Conservation (phyloP, 1,140 invertebrate species). For the Drosophila persimilis region DNA sequence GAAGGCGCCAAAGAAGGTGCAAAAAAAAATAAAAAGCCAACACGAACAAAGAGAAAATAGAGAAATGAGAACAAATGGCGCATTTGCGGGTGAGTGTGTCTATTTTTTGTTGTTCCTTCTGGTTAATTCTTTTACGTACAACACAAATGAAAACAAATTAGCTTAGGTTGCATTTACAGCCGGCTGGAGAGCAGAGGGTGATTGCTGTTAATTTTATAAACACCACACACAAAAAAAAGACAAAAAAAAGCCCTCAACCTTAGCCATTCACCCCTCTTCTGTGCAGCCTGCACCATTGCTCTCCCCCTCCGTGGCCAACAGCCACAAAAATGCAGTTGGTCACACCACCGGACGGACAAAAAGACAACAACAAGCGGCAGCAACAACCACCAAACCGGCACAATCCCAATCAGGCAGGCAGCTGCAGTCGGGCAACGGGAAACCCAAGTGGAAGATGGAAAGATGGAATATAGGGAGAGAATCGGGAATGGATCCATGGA, state of each 20-base stretch:
- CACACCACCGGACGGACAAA: no score
- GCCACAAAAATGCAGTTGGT: conserved; percentile 19
- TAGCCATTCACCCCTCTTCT: no score
- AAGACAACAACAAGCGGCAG: conserved; percentile 1
- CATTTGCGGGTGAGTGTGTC: neutral
- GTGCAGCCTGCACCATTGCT: neutral
- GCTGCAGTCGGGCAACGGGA: conserved; percentile 35
- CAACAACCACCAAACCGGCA: conserved; percentile 47
- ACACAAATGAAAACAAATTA: conserved; percentile 50
- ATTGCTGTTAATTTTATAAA: conserved; percentile 56
- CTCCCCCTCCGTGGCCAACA: neutral
- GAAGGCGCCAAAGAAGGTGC: conserved; percentile 18
- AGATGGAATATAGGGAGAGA: conserved; percentile 1
- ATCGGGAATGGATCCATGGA: conserved; percentile 28
- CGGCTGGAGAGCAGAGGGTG: conserved; percentile 39
- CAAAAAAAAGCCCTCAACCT: conserved; percentile 25
- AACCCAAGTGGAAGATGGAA: conserved; percentile 34
- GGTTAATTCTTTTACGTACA: conserved; percentile 4
- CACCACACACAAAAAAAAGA: conserved; percentile 15
- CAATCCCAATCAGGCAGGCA: conserved; percentile 59
- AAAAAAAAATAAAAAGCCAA: neutral
- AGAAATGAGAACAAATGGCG: conserved; percentile 36
- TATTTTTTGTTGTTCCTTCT: no score
- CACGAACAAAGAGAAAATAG: no score
- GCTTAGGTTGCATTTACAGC: conserved; percentile 41